Base-by-base conservation (phyloP, 2,113 vertebrate species). In the Barbus barbus region DNA sequence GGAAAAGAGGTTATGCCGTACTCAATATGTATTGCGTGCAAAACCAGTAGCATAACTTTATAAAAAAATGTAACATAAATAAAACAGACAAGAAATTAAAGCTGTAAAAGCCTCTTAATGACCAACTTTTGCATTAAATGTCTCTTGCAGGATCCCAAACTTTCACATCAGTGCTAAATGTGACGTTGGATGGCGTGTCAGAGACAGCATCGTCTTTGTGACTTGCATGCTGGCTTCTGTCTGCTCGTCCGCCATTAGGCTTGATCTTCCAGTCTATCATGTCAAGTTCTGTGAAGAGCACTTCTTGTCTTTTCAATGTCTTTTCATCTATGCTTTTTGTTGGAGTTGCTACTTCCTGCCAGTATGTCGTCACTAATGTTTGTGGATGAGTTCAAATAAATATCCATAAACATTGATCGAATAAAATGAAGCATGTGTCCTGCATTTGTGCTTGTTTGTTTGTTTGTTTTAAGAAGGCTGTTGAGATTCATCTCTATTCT, bases 1-100 rank as follows among this genome's bases (percentile, higher is more conserved):
- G 92, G n/a, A 93, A 93, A 87, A 89, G 93, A 90, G 91, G 92
- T 56, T 88, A 91, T 5, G 92, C 92, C 1, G 74, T 87, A 7
- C 89, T 94, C 75, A 92, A 90, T 81, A 24, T 90, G 86, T 90
- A 93, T 86, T 26, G 89, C 3, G 78, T 83, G 46, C 20, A 86
- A 71, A 74, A 56, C 67, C 36, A 72, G 78, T 90, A 90, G 89
- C 24, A 77, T 53, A 31, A 26, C 51, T 67, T 80, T 58, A 61
- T 44, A 53, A 41, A 16, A 71, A 67, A 81, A 73, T 9, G 16
- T 63, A 41, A 8, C n/a, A 65, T 9, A 46, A 85, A 36, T 26
- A 58, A 36, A 83, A 48, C n/a, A 51, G 4, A 16, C 14, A 11
- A 18, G 20, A 71, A 76, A 69, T 11, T 22, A 48, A 61, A 80